phyloP scores from a whole-genome alignment of 2,888 invertebrate species.

The Cistogaster globosa region DNA sequence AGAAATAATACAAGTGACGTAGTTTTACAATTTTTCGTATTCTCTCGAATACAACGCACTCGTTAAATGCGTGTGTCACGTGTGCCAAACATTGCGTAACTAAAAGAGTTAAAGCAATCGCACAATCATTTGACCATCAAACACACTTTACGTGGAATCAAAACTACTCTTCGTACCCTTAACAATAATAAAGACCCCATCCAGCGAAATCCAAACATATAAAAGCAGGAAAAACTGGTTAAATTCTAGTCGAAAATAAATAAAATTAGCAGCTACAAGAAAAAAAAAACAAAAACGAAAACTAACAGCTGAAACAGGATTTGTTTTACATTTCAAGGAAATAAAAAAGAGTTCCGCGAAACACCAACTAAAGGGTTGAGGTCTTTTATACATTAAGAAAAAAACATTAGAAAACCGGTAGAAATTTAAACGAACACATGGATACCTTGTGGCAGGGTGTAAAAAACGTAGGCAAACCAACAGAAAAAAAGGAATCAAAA shows the following conservation, averaged over 20 bases:
- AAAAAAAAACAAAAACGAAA: slow-evolving; percentile 8
- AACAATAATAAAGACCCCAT: slow-evolving; percentile 1
- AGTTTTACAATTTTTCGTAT: slow-evolving; percentile 5
- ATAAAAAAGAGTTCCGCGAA: slow-evolving; percentile 8
- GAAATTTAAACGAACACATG: slow-evolving; percentile 23
- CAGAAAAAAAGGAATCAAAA: not conserved
- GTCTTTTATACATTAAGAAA: not conserved
- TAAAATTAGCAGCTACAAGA: slow-evolving; percentile 3
- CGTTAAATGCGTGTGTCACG: slow-evolving; percentile 70
- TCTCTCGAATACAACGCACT: slow-evolving; percentile 57
- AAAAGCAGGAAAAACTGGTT: slow-evolving; percentile 62
- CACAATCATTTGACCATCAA: slow-evolving; percentile 49
- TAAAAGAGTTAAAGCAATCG: slow-evolving; percentile 64
- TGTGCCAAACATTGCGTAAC: slow-evolving; percentile 71
- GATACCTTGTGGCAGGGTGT: not conserved
- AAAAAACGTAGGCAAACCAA: slow-evolving; percentile 42
- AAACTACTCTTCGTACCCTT: slow-evolving; percentile 9
- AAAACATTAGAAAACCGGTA: slow-evolving; percentile 65
- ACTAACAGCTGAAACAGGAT: slow-evolving; percentile 62
- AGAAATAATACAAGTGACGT: not conserved
- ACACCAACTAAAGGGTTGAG: slow-evolving; percentile 47
- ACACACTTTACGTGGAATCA: slow-evolving; percentile 28
- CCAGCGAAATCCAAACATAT: slow-evolving; percentile 17
- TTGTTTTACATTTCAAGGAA: slow-evolving; percentile 27
- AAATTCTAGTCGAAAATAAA: slow-evolving; percentile 31